phyloP scores from a whole-genome alignment of 2,113 vertebrate species.

The Chaetura pelagica region DNA sequence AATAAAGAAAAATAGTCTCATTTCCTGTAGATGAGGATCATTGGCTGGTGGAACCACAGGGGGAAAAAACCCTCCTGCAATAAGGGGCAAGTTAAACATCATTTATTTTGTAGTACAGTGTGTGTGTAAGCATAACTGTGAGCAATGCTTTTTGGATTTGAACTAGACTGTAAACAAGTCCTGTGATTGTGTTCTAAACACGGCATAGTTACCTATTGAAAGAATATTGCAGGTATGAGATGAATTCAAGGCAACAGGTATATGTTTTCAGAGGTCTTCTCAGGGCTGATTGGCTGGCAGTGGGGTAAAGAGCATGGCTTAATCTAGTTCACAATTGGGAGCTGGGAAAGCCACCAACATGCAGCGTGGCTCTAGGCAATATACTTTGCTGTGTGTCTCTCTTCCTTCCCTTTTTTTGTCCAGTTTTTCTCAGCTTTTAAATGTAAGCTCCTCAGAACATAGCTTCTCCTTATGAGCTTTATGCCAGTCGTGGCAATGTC shows the following conservation, averaged over 20 bases:
- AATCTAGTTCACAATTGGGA: background rate
- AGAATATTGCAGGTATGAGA: background rate
- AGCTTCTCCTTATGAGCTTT: background rate
- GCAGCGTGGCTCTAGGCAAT: background rate
- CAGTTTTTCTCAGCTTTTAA: background rate
- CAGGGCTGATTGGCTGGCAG: background rate
- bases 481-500: background rate
- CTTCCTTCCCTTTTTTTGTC: background rate
- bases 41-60: background rate
- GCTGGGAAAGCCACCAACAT: background rate
- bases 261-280: background rate
- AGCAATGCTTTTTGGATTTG: background rate
- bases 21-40: background rate
- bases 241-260: background rate
- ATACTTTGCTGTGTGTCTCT: background rate
- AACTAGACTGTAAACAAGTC: background rate
- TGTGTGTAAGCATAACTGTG: background rate
- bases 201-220: accelerated
- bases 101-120: background rate
- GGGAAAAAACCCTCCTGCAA: accelerated
- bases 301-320: background rate
- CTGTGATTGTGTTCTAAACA: background rate
- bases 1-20: accelerated
- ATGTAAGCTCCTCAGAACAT: background rate
- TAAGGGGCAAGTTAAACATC: background rate